These are phyloP conservation scores for Pseudococcus viburni DNA, from an alignment of 2,888 invertebrate species.

Conservation along the genomic window DNA sequence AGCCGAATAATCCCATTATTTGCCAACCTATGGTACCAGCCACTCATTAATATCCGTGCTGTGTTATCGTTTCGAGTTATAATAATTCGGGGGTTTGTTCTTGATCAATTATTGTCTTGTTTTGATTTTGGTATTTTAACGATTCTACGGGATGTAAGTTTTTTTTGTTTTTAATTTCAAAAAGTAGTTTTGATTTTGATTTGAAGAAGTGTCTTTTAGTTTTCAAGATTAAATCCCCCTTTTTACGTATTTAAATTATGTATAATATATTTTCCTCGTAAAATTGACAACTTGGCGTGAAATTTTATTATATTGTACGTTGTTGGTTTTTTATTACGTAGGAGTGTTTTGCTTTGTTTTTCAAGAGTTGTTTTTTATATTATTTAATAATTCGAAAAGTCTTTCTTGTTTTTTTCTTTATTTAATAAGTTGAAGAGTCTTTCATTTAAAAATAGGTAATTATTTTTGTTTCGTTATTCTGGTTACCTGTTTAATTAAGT, in stretches of 20 bases:
- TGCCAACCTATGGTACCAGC: conserved; percentile 52
- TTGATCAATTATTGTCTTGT: not conserved
- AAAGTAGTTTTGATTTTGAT: not conserved
- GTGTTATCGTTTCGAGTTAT: not conserved
- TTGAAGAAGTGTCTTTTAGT: not conserved
- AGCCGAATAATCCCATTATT: conserved; percentile 12
- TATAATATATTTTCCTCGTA: not conserved
- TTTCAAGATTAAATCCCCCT: not conserved
- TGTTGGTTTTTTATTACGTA: not conserved
- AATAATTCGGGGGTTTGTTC: not conserved
- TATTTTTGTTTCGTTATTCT: conserved; percentile 21
- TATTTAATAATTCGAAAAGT: not conserved
- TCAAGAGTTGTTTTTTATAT: not conserved
- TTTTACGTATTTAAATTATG: too few species aligned
- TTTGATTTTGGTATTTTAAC: not conserved
- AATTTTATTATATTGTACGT: not conserved
- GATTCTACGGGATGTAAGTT: not conserved
- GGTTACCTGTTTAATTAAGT: not conserved
- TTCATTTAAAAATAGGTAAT: conserved; percentile 8
- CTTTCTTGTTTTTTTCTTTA: not conserved
- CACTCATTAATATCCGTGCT: not conserved
- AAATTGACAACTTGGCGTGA: not conserved
- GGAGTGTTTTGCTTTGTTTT: not conserved
- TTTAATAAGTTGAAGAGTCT: not conserved
- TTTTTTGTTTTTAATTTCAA: not conserved